Conservation (phyloP, 1,140 invertebrate genomes). For the Saccostrea glomerata region DNA sequence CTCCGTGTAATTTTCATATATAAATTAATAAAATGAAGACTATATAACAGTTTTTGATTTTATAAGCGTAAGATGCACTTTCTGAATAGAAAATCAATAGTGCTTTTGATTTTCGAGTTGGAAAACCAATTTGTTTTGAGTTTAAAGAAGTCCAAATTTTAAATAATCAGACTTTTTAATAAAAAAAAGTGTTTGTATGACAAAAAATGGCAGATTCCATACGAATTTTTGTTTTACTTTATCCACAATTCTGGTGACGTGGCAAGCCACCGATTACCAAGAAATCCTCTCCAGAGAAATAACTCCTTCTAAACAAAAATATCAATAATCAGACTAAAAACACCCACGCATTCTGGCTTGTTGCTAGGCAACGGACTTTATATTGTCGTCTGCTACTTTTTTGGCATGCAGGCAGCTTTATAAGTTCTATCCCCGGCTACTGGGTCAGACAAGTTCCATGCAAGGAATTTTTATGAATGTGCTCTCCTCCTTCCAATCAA, state of each 20-base stretch:
- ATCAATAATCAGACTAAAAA: conserved; percentile 16
- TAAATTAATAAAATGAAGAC: too few species aligned
- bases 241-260: background rate
- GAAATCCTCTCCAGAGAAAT: conserved; percentile 14
- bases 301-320: conserved; percentile 20
- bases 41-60: too few species aligned
- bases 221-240: too few species aligned
- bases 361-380: conserved; percentile 12
- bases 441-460: background rate
- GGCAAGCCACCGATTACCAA: conserved; percentile 1
- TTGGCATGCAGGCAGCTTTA: conserved; percentile 3
- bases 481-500: background rate
- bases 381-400: conserved; percentile 29
- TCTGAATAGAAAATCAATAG: too few species aligned
- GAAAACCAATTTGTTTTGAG: too few species aligned
- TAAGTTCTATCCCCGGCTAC: conserved; percentile 1
- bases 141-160: too few species aligned
- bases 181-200: too few species aligned
- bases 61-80: too few species aligned
- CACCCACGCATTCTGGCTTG: conserved; percentile 24
- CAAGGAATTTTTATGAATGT: background rate
- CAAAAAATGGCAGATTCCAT: too few species aligned
- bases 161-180: too few species aligned
- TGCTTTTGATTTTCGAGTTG: too few species aligned
- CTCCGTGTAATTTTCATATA: too few species aligned